Evolutionary conservation across 2,888 invertebrate genomes (phyloP), one percentile per base, ranked within the genome.

Genomic region (Anticlea derivata): DNA sequence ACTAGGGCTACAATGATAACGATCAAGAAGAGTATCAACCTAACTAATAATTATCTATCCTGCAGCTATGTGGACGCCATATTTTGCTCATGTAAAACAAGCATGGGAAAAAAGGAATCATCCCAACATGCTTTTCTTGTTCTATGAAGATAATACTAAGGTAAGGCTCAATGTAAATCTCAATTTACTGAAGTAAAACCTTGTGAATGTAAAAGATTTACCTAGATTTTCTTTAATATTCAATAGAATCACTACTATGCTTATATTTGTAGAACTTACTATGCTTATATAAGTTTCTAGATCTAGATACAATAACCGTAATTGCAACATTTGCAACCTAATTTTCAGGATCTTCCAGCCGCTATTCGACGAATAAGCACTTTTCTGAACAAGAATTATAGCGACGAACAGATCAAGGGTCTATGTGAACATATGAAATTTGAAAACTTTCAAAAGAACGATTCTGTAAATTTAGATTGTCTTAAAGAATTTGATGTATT

Each of bases 401-500:
- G 75, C 0, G 71, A 79, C 0, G 86, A 92, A 20, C 89, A 95
- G 68, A 68, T 94, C 0, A 66, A 80, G 0, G 75, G 78, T 12
- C 79, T 97, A 5, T 84, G 88, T 1, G 75, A 93, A 1, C 94
- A 96, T 73, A 91, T 96, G 55, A 90, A 93, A 61, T 94, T 97
- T 55, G 89, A 93, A n/a, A 94, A 93, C 66, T 97, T 97, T 84
- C 93, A 93, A 49, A 86, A 92, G 1, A 96, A 96, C 80, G 88
- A 92, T 13, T 92, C 94, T 20, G 63, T 68, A 0, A 66, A 68
- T 29, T 40, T 38, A 0, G 58, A 62, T 50, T 91, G 93, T 39
- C 86, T 95, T 68, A 91, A 87, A 60, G 91, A 92, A 0, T 85
- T 94, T 3, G 93, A 93, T 1, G 88, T 95, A 5, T 77, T 92